Conservation (phyloP, 2,797 vertebrate species). For the Smutsia temminckii region DNA sequence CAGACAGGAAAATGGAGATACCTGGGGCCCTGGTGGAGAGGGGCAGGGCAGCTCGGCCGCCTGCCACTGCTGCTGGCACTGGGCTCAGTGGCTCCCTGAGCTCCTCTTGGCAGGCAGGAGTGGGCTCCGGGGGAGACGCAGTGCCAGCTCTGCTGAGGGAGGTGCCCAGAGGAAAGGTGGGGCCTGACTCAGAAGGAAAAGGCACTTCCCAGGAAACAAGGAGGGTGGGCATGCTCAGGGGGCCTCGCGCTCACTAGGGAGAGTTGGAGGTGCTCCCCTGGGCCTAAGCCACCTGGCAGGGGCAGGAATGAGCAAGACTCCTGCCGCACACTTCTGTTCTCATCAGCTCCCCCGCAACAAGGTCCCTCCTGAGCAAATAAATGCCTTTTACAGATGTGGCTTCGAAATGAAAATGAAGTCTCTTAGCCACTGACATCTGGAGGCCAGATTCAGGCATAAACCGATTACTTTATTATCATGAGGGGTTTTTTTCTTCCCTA, state of each 20-base stretch:
- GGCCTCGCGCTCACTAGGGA: background rate
- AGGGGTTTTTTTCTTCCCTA: constrained; percentile 70
- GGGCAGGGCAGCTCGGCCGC: background rate
- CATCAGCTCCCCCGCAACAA: constrained; percentile 62
- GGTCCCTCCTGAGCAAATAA: constrained; percentile 75
- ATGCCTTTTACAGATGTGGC: constrained; percentile 86
- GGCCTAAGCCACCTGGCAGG: background rate
- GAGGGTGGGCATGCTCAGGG: background rate
- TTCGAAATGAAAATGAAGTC: constrained; percentile 82
- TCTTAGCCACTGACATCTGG: constrained; percentile 88
- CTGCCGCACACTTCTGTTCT: background rate
- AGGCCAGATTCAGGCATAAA: constrained; percentile 86
- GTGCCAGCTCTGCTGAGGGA: background rate
- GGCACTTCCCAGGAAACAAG: background rate
- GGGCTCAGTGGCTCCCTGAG: background rate
- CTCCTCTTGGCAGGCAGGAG: background rate
- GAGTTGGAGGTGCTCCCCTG: background rate
- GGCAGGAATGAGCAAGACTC: background rate
- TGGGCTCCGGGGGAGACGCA: background rate
- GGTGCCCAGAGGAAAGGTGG: background rate
- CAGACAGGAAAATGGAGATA: constrained; percentile 33
- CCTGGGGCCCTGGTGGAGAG: background rate
- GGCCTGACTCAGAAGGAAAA: background rate
- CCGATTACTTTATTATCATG: constrained; percentile 83
- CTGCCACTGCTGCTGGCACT: background rate